phyloP scores from a whole-genome alignment of 2,797 vertebrate species.

The Microchirus variegatus region DNA sequence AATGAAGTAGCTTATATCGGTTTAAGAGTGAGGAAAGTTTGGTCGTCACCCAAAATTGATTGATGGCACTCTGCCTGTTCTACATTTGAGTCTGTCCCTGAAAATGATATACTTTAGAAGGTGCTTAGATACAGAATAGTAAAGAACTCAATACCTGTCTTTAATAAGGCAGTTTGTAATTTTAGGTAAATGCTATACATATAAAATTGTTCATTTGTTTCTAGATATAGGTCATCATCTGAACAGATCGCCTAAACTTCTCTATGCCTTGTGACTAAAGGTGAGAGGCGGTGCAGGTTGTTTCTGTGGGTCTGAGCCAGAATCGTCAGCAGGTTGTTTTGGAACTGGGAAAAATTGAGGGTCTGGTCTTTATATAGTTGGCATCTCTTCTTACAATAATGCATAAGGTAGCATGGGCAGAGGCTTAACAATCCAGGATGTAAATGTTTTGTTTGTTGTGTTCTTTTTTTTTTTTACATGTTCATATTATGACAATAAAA shows the following conservation, averaged over 20 bases:
- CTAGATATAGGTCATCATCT: conserved; percentile 57
- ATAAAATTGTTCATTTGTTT: conserved; percentile 56
- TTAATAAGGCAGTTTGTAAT: conserved; percentile 53
- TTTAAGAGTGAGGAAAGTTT: conserved; percentile 40
- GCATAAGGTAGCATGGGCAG: conserved; percentile 83
- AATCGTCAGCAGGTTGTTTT: conserved; percentile 66
- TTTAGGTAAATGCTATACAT: conserved; percentile 60
- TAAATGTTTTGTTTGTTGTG: conserved; percentile 81
- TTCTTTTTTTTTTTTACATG: conserved; percentile 81
- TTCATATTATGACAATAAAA: conserved; percentile 88
- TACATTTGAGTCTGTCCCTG: conserved; percentile 31
- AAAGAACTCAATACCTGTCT: conserved; percentile 50
- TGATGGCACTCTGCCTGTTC: conserved; percentile 50
- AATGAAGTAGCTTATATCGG: conserved; percentile 40
- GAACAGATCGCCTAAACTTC: conserved; percentile 42
- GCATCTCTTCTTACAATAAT: conserved; percentile 75
- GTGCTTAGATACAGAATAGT: conserved; percentile 47
- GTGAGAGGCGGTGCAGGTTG: conserved; percentile 55
- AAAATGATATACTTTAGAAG: conserved; percentile 39
- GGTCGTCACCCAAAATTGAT: conserved; percentile 42
- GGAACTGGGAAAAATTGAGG: conserved; percentile 59
- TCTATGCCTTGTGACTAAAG: conserved; percentile 51
- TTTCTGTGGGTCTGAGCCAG: conserved; percentile 72
- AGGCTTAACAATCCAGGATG: conserved; percentile 84
- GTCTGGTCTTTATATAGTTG: conserved; percentile 66